These are phyloP conservation scores for Apis cerana DNA, from an alignment of 1,140 invertebrate species.

Conservation along the genomic window DNA sequence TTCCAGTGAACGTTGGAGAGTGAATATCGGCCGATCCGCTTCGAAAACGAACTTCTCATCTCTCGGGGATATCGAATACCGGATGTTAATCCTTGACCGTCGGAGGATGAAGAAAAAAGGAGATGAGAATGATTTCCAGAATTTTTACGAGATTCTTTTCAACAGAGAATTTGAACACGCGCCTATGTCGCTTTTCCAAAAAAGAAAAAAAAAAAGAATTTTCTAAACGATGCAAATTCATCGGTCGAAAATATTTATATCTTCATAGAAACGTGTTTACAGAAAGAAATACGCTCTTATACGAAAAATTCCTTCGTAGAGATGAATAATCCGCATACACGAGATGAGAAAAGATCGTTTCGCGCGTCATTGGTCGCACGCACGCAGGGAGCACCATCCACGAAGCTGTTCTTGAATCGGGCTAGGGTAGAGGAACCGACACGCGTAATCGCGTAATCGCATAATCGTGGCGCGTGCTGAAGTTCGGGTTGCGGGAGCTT, in stretches of 20 bases:
- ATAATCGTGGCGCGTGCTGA: conserved; percentile 81
- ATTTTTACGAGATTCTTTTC: too few relatives aligned
- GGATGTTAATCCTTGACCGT: conserved; percentile 36
- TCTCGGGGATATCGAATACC: conserved; percentile 23
- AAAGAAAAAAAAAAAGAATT: too few relatives aligned
- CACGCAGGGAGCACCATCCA: conserved; percentile 20
- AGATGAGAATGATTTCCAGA: neutral
- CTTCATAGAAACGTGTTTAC: too few relatives aligned
- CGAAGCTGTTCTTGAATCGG: conserved; percentile 48
- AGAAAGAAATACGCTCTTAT: too few relatives aligned
- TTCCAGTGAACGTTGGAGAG: conserved; percentile 15
- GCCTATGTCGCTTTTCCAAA: too few relatives aligned
- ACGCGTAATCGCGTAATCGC: conserved; percentile 82
- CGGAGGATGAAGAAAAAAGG: neutral
- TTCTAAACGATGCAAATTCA: too few relatives aligned
- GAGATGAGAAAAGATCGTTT: conserved; percentile 52
- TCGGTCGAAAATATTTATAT: too few relatives aligned
- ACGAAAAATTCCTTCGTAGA: too few relatives aligned
- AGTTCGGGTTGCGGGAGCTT: conserved; percentile 79
- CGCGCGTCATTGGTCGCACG: conserved; percentile 63
- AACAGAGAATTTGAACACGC: too few relatives aligned
- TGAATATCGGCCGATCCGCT: neutral
- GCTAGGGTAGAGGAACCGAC: conserved; percentile 72
- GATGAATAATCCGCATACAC: too few relatives aligned
- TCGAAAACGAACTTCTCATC: conserved; percentile 25